phyloP scores from a whole-genome alignment of 2,113 vertebrate genomes.

The Sylvia atricapilla region DNA sequence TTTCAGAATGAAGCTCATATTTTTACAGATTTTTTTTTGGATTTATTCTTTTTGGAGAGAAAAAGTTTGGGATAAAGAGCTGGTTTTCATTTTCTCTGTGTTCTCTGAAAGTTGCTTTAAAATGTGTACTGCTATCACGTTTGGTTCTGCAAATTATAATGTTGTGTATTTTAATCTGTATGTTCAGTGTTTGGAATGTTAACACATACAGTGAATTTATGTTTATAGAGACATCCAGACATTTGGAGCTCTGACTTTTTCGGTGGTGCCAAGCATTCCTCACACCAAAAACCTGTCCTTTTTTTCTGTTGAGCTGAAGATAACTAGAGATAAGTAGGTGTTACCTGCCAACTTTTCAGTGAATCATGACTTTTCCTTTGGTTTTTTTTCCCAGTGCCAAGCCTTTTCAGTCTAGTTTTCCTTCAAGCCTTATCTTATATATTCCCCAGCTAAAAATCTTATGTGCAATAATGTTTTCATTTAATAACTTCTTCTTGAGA shows the following conservation, averaged over 20 bases:
- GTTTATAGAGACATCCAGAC: background rate
- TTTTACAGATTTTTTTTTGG: background rate
- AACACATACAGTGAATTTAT: fast-evolving
- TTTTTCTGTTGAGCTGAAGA: background rate
- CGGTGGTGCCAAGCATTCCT: background rate
- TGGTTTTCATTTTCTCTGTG: background rate
- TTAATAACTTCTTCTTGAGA: background rate
- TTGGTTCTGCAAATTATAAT: background rate
- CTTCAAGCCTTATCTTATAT: background rate
- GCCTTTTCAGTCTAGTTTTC: background rate
- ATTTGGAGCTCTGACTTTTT: background rate
- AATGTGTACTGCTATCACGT: background rate
- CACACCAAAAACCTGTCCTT: background rate
- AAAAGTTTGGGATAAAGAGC: background rate
- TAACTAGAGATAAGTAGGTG: background rate
- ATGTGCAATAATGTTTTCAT: background rate
- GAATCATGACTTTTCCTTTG: background rate
- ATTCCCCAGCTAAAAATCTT: background rate
- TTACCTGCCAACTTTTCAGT: background rate
- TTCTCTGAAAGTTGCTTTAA: background rate
- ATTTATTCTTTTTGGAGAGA: background rate
- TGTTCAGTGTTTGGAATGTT: background rate
- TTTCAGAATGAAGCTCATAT: background rate
- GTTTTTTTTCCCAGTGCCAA: background rate
- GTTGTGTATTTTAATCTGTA: background rate